Percentiles rank a stretch among this genome's conserved stretches.
Conservation (phyloP, 1,140 invertebrate species). For the Lordiphosa mommai region DNA sequence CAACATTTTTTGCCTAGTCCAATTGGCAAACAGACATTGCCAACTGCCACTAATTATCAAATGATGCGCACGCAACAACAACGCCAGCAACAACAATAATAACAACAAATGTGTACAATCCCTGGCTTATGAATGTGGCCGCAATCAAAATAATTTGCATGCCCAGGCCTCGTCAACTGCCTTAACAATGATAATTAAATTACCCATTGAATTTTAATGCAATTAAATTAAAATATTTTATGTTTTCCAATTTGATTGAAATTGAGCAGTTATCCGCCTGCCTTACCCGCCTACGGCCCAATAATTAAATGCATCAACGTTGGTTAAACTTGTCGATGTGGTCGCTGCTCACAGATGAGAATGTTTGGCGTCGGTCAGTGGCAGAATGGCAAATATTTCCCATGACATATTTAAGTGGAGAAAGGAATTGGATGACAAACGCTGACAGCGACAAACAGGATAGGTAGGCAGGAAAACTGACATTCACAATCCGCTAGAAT, state of each 20-base stretch:
- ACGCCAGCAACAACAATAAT: neutral
- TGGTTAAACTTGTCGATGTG: slow-evolving; percentile 34
- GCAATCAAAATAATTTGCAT: slow-evolving; percentile 31
- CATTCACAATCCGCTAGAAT: neutral
- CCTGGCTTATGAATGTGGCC: slow-evolving; percentile 9
- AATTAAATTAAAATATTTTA: slow-evolving; percentile 57
- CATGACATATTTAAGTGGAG: slow-evolving; percentile 21
- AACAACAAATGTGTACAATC: slow-evolving; percentile 27
- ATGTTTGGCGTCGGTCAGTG: neutral
- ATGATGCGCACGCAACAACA: slow-evolving; percentile 23
- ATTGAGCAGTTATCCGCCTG: slow-evolving; percentile 14
- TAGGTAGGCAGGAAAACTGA: neutral
- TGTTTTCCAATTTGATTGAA: slow-evolving; percentile 51
- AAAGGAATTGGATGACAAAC: slow-evolving; percentile 3
- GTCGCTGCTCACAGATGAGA: slow-evolving; percentile 9
- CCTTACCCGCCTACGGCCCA: neutral
- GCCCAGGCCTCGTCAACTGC: slow-evolving; percentile 11
- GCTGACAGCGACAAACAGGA: neutral
- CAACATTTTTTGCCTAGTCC: neutral
- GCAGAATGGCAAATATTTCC: slow-evolving; percentile 7
- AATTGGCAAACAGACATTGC: slow-evolving; percentile 12
- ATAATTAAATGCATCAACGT: slow-evolving; percentile 44
- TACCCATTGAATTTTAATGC: slow-evolving; percentile 55
- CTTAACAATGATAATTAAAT: slow-evolving; percentile 48
- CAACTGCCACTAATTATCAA: slow-evolving; percentile 42